Evolutionary conservation across 2,888 invertebrate species (phyloP), one percentile per base, ranked within the genome.

Genomic region (Sisyra nigra): DNA sequence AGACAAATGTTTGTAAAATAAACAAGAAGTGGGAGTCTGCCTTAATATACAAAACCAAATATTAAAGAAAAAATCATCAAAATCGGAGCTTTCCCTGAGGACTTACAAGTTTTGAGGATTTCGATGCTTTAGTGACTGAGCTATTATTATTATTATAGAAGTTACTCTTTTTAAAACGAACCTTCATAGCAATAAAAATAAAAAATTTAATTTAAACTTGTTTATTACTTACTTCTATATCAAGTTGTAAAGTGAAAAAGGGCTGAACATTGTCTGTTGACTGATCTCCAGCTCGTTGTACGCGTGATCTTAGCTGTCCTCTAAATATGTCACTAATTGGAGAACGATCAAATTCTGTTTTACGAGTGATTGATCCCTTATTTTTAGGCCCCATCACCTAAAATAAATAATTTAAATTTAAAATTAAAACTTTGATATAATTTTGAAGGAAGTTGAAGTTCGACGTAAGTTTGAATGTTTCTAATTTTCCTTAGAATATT

Each of bases 281-380:
- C 57, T 78, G 76, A 55, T 79, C 77, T 10, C 77, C 74, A 8
- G 77, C 69, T 46, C 85, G 71, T 51, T 80, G 80, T 47, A 94
- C 72, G 9, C 85, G 76, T 35, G 89, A 85, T 46, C 91, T 76
- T 48, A 92, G 72, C 56, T 89, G 83, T 37, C 96, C 96, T 50
- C 89, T 81, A 67, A 96, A 94, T 48, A 96, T 88, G 55, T 89
- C 86, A 33, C 89, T 87, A 11, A 96, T 72, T 0, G 94, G 93
- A 29, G 93, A 89, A 54, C 80, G 76, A 39, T 74, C 76, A 65
- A 84, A 76, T 54, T 79, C 76, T 46, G 89, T 84, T 56, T 84
- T 79, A 13, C 93, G 71, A 43, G 92, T 92, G 41, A 92, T 77
- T 43, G 86, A 81, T 51, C 87, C 84, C 59, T 88, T 88, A 63